phyloP scores from a whole-genome alignment of 2,797 vertebrate species.

The Lepus townsendii region DNA sequence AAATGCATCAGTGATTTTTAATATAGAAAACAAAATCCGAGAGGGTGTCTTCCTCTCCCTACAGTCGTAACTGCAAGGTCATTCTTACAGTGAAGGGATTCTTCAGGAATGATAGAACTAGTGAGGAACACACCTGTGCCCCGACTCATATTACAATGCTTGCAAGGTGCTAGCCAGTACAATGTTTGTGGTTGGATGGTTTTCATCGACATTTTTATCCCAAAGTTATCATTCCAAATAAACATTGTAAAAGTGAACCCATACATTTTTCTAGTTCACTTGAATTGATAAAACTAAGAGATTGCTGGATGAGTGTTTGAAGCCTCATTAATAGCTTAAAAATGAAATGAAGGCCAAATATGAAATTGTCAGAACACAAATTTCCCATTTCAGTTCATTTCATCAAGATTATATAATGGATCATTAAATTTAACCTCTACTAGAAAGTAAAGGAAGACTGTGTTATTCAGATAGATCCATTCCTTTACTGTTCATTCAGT shows the following conservation, averaged over 20 bases:
- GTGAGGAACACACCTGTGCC: not conserved
- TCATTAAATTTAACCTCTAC: not conserved
- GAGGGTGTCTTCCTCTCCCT: not conserved
- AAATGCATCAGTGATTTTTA: not conserved
- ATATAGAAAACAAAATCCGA: too few relatives aligned
- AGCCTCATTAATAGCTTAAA: not conserved
- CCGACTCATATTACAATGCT: not conserved
- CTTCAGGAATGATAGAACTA: not conserved
- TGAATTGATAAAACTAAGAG: constrained; percentile 30
- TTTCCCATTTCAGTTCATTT: constrained; percentile 46
- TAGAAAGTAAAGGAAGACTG: constrained; percentile 43
- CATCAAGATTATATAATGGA: not conserved
- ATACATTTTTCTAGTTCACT: not conserved
- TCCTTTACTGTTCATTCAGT: not conserved
- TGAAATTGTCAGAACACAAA: not conserved
- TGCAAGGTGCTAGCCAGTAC: not conserved
- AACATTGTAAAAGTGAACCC: not conserved
- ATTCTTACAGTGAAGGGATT: not conserved
- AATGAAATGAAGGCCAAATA: not conserved
- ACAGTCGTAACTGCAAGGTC: not conserved
- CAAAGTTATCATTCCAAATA: not conserved
- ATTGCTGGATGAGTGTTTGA: not conserved
- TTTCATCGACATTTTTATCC: constrained; percentile 23
- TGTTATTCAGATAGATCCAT: not conserved
- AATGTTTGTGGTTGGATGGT: not conserved